phyloP scores from a whole-genome alignment of 2,113 vertebrate genomes.

The Phylloscopus trochiloides region DNA sequence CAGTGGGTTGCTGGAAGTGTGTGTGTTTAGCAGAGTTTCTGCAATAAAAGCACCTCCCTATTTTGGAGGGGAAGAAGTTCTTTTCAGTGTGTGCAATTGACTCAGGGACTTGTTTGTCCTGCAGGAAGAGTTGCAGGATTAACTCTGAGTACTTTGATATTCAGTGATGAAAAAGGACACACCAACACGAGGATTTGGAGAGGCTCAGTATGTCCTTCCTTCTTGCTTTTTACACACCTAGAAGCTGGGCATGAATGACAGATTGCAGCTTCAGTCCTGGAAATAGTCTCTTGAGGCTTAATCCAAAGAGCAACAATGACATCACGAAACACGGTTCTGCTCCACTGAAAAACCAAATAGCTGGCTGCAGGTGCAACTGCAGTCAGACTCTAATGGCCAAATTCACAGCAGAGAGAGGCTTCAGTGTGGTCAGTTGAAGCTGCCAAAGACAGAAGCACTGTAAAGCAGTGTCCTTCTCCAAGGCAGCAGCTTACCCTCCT shows the following conservation, averaged over 20 bases:
- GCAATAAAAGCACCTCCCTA: neutral
- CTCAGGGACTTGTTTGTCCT: conserved; percentile 20
- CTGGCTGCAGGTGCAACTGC: neutral
- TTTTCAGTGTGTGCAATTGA: neutral
- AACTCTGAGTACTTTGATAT: conserved; percentile 15
- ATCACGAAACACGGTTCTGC: neutral
- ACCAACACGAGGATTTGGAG: neutral
- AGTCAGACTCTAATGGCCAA: neutral
- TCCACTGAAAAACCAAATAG: neutral
- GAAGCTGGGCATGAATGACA: neutral
- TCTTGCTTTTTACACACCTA: neutral
- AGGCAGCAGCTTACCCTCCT: neutral
- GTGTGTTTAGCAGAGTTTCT: neutral
- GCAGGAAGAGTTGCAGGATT: conserved; percentile 39
- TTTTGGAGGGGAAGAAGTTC: neutral
- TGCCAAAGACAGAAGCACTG: neutral
- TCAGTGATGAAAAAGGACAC: neutral
- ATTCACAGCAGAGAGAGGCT: neutral
- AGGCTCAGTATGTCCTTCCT: neutral
- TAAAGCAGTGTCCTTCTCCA: neutral
- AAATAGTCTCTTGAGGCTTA: conserved; percentile 10
- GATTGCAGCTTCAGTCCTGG: neutral
- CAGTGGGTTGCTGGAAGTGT: neutral
- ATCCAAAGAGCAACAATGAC: neutral
- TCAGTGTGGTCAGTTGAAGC: neutral